Percentiles rank a stretch among this genome's conserved stretches.
Conservation (phyloP, 2,888 invertebrate species). For the Agrilus cyanescens region DNA sequence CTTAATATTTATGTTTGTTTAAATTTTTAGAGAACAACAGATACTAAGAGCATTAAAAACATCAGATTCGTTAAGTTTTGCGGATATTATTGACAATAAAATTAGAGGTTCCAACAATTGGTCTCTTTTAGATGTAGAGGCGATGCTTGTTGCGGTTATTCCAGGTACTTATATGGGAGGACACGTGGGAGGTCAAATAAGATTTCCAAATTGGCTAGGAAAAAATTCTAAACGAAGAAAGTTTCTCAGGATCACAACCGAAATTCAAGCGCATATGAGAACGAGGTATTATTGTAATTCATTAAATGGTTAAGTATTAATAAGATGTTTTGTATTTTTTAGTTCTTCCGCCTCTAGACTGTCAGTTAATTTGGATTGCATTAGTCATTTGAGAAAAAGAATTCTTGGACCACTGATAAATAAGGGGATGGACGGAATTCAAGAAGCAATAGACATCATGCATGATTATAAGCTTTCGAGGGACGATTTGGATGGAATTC, state of each 20-base stretch:
- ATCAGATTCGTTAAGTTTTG: conserved; percentile 75
- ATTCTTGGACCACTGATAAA: conserved; percentile 66
- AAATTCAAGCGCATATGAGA: conserved; percentile 77
- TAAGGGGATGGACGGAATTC: conserved; percentile 59
- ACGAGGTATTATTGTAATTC: conserved; percentile 44
- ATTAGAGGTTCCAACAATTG: conserved; percentile 75
- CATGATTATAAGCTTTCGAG: conserved; percentile 75
- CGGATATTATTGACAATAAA: conserved; percentile 72
- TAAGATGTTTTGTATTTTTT: conserved; percentile 16
- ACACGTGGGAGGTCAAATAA: conserved; percentile 62
- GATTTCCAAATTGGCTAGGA: conserved; percentile 94
- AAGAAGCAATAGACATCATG: conserved; percentile 58
- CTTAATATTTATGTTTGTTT: neutral
- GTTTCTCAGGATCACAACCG: conserved; percentile 68
- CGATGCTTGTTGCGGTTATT: conserved; percentile 80
- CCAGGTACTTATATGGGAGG: conserved; percentile 83
- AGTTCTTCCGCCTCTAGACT: conserved; percentile 72
- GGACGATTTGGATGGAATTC: conserved; percentile 83
- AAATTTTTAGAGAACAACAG: conserved; percentile 40
- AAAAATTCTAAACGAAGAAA: conserved; percentile 82
- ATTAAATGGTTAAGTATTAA: neutral
- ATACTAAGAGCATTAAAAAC: conserved; percentile 61
- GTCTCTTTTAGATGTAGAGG: conserved; percentile 75
- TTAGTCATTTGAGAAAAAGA: conserved; percentile 61
- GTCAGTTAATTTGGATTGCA: conserved; percentile 79